Base-by-base conservation (phyloP, 2,113 vertebrate genomes). In the Spea multiplicata region DNA sequence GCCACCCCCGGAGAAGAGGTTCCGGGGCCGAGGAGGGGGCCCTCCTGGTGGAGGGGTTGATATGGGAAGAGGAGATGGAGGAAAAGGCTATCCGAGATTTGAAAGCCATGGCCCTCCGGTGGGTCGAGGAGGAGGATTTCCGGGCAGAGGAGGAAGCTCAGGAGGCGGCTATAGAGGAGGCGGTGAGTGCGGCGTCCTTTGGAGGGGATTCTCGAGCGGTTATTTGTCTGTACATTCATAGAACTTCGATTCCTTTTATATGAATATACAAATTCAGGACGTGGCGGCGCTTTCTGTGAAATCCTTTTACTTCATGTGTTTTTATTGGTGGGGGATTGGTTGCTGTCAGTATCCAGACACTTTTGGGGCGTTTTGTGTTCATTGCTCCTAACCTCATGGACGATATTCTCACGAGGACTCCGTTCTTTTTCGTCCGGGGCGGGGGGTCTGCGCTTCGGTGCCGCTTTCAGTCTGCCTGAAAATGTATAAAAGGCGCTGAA, bases 1-100 rank as follows among this genome's bases (percentile, higher is more conserved):
- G 1, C 95, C 95, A 0, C 96, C 96, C 0, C 94, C 95, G 0
- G 95, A 96, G 4, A 97, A 97, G 78, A 94, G 95, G 71, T 95
- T 93, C 5, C 94, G 97, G 86, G 95, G 88, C 87, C 88, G 96
- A 62, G 89, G 88, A 4, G 86, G 89, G 0, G 88, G 92, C 0
- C 91, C 90, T 84, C 90, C 95, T 48, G 91, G 90, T 81, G 48
- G 91, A 8, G 79, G 91, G 0, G 92, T 89, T 85, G 89, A 91
- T 0, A 91, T 90, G 78, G 89, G 93, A 0, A 89, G 90, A 8
- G 90, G 91, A 0, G 87, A 89, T 2, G 86, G 84, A 3, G 84
- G 87, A 10, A 82, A 85, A 0, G 69, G 84, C 80, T 95, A 91
- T 86, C 94, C 94, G 86, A 93, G 95, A 30, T 95, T 94, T 5